Evolutionary conservation across 2,797 vertebrate species (phyloP).

Genomic region (Pantherophis vulpinus): DNA sequence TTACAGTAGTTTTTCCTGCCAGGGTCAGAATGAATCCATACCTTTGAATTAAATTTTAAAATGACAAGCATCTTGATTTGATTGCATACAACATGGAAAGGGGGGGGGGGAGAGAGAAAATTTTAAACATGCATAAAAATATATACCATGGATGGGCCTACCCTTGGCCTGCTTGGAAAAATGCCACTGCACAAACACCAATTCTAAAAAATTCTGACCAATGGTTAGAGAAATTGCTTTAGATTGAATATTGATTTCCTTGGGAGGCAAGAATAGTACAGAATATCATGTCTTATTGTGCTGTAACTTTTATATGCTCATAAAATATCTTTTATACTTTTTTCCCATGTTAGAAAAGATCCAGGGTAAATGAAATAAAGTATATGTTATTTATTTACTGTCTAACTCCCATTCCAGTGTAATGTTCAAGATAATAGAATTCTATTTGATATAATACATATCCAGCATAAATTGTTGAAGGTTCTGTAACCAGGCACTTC

Average conservation of each 20-base stretch:
- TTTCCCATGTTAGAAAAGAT: not conserved
- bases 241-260: not conserved
- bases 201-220: not conserved
- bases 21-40: not conserved
- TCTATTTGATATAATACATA: not conserved
- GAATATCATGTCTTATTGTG: not conserved
- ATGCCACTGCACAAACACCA: not conserved
- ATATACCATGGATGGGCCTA: not conserved
- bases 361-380: not conserved
- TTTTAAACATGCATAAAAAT: not conserved
- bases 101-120: accelerated
- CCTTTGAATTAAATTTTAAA: not conserved
- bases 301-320: not conserved
- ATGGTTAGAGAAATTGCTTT: not conserved
- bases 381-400: not conserved
- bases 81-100: not conserved
- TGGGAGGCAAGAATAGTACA: not conserved
- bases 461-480: not conserved
- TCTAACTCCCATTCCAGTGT: not conserved
- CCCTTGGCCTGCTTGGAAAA: not conserved
- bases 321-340: not conserved
- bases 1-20: not conserved
- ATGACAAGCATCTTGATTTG: not conserved
- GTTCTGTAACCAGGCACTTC: not conserved
- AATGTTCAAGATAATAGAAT: not conserved